These are phyloP conservation scores for Myopa tessellatipennis DNA, from an alignment of 2,888 invertebrate genomes.

Conservation along the genomic window DNA sequence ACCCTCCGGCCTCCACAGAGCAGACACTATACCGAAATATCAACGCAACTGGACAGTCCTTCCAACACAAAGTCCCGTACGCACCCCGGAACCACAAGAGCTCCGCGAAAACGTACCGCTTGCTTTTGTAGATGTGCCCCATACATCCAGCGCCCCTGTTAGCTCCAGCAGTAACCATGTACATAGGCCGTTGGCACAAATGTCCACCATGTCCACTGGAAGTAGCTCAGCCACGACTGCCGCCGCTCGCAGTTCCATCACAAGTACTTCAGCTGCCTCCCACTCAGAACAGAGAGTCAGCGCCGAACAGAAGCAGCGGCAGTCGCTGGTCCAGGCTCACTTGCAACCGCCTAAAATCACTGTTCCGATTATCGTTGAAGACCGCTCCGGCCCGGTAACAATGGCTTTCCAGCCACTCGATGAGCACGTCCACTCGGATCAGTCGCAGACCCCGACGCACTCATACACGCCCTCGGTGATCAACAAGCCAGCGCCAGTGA, in stretches of 20 bases:
- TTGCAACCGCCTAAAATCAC: slow-evolving; percentile 48
- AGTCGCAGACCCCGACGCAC: slow-evolving; percentile 66
- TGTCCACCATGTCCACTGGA: slow-evolving; percentile 39
- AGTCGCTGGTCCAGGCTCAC: slow-evolving; percentile 30
- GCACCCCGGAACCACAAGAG: slow-evolving; percentile 72
- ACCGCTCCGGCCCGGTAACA: slow-evolving; percentile 71
- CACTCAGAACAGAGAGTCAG: slow-evolving; percentile 44
- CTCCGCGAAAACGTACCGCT: slow-evolving; percentile 68
- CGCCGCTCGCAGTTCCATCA: slow-evolving; percentile 40
- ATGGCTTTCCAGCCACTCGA: slow-evolving; percentile 76
- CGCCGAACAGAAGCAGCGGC: slow-evolving; percentile 50
- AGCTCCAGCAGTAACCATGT: slow-evolving; percentile 48
- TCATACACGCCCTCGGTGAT: slow-evolving; percentile 78
- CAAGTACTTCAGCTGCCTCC: slow-evolving; percentile 48
- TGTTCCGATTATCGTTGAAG: slow-evolving; percentile 66
- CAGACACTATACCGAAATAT: slow-evolving; percentile 75
- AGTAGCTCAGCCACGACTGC: slow-evolving; percentile 35
- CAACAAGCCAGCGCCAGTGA: slow-evolving; percentile 77
- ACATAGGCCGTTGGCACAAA: slow-evolving; percentile 56
- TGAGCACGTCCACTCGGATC: slow-evolving; percentile 69
- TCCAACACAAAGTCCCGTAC: slow-evolving; percentile 72
- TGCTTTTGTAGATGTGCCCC: slow-evolving; percentile 66
- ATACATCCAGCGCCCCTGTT: slow-evolving; percentile 49
- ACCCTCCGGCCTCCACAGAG: slow-evolving; percentile 73
- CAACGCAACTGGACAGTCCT: slow-evolving; percentile 74